Conservation (phyloP, 1,140 invertebrate genomes). For the Sitobion miscanthi region DNA sequence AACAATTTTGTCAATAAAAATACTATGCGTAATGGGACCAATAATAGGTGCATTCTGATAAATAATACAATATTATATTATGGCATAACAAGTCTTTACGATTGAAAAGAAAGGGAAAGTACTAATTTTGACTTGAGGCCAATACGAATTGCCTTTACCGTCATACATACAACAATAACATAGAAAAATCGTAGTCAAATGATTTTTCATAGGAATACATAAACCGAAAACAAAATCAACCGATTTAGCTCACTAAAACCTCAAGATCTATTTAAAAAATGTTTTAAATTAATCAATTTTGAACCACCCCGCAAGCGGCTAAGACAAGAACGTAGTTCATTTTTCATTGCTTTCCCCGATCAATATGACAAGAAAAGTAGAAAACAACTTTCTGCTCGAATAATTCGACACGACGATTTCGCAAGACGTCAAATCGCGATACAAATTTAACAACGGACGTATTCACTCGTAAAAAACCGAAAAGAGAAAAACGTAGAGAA, state of each 20-base stretch:
- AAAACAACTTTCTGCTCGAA: background rate
- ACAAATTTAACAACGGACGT: background rate
- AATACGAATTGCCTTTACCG: background rate
- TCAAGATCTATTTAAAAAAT: too few relatives aligned
- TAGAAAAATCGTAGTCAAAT: background rate
- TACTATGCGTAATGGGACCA: background rate
- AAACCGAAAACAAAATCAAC: background rate
- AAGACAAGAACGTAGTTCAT: background rate
- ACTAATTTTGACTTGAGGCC: background rate
- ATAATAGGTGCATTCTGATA: background rate
- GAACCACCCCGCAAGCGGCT: background rate
- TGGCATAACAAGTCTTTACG: background rate
- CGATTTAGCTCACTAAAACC: background rate
- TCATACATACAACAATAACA: background rate
- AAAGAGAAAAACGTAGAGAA: background rate
- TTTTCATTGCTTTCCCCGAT: background rate
- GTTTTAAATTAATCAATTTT: background rate
- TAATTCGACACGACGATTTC: background rate
- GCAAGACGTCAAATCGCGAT: background rate
- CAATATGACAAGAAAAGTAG: background rate
- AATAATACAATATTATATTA: background rate
- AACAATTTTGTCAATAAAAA: background rate
- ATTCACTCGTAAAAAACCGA: background rate
- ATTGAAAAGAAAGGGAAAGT: constrained; percentile 2
- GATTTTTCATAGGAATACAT: background rate